These are phyloP conservation scores for Drosophila putrida DNA, from an alignment of 2,888 invertebrate species.

Conservation along the genomic window DNA sequence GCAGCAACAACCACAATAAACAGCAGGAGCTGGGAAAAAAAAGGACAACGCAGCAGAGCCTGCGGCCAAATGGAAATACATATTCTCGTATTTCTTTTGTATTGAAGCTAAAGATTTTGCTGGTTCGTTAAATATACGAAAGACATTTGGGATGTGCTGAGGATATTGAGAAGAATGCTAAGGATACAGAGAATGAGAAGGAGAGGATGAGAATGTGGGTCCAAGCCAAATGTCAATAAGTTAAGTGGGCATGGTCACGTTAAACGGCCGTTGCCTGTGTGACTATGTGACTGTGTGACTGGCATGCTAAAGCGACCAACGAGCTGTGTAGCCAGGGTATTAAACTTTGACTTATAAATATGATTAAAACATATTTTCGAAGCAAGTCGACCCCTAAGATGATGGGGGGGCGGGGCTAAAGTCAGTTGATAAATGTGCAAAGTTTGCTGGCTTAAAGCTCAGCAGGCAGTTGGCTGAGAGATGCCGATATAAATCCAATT, in stretches of 20 bases:
- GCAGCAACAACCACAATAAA: conserved; percentile 23
- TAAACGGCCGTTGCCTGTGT: conserved; percentile 55
- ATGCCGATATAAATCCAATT: conserved; percentile 80
- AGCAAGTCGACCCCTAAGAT: conserved; percentile 11
- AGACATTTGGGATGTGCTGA: conserved; percentile 50
- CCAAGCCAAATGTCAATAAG: conserved; percentile 76
- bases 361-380: conserved; percentile 77
- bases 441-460: conserved; percentile 69
- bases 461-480: conserved; percentile 52
- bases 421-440: conserved; percentile 73
- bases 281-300: conserved; percentile 63
- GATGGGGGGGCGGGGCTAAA: conserved; percentile 16
- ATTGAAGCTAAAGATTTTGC: conserved; percentile 66
- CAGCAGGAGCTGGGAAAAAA: conserved; percentile 29
- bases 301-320: conserved; percentile 44
- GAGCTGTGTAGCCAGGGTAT: conserved; percentile 36
- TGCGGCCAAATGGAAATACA: conserved; percentile 54
- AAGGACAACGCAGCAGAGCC: conserved; percentile 51
- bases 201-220: neutral
- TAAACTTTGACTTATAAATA: conserved; percentile 77
- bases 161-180: conserved; percentile 9
- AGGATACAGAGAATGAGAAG: neutral
- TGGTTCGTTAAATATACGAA: conserved; percentile 81
- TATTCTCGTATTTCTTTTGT: conserved; percentile 60
- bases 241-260: conserved; percentile 75